Evolutionary conservation across 2,113 vertebrate species (phyloP).

Genomic region (Symphodus melops): DNA sequence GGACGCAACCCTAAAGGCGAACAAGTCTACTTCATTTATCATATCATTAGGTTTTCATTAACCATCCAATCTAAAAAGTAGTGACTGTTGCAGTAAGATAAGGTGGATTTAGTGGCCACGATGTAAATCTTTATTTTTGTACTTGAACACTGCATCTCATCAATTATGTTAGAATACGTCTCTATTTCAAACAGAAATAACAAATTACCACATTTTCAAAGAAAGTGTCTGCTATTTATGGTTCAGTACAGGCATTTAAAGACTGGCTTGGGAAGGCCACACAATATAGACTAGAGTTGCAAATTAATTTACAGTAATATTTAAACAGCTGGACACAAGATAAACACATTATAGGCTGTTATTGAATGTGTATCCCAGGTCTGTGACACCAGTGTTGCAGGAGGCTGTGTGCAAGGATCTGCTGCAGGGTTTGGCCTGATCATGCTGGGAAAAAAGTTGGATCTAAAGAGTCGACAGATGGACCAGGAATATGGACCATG

Average conservation of each 20-base stretch:
- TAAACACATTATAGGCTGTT: not conserved
- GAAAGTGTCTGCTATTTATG: not conserved
- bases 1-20: not conserved
- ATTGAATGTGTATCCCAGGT: not conserved
- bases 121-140: no score
- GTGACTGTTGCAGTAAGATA: no score
- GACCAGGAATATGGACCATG: slow-evolving; percentile 31
- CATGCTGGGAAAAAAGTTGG: slow-evolving; percentile 66
- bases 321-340: not conserved
- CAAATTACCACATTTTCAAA: no score
- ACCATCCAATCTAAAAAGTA: no score
- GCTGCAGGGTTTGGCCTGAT: slow-evolving; percentile 19
- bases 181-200: no score
- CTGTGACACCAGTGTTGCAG: slow-evolving; percentile 17
- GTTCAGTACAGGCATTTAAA: not conserved
- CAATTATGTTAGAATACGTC: no score
- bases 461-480: slow-evolving; percentile 63
- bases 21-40: no score
- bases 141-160: no score
- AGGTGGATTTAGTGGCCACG: no score
- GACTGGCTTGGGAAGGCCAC: not conserved
- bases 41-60: no score
- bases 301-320: not conserved
- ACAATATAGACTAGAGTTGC: not conserved
- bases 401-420: slow-evolving; percentile 14